Percentiles rank a stretch among this genome's conserved stretches.
Evolutionary conservation across 64 coral and sea anemone species (phyloP).

Genomic region (Anthopleura sola): DNA sequence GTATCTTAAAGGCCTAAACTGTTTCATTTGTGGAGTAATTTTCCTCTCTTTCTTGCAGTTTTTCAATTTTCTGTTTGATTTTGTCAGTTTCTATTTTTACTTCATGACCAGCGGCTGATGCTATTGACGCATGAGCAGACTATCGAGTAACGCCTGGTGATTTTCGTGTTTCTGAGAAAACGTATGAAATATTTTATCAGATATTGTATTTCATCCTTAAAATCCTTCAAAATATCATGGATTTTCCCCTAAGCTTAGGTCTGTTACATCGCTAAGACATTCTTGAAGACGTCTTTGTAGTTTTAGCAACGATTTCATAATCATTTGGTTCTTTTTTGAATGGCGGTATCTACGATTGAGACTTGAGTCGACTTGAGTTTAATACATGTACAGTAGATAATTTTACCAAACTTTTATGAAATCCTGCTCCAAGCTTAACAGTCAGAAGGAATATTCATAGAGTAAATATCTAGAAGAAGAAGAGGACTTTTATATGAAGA

Average conservation of each 20-base stretch:
- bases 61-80: background rate
- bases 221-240: background rate
- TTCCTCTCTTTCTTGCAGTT: background rate
- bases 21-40: background rate
- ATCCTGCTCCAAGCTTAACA: no score
- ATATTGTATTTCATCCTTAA: background rate
- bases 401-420: no score
- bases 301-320: background rate
- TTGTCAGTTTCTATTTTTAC: background rate
- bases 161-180: background rate
- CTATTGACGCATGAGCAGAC: background rate
- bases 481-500: no score
- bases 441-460: no score
- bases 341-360: no score
- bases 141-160: background rate
- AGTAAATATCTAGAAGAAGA: no score
- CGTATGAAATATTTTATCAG: background rate
- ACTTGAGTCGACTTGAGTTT: no score
- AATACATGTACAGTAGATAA: no score
- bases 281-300: background rate
- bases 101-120: background rate
- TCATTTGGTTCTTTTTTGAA: no score
- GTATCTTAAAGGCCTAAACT: background rate
- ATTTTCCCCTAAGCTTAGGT: background rate
- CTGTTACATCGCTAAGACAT: background rate